phyloP scores from a whole-genome alignment of 2,888 invertebrate species.

The Ephialtes manifestator region DNA sequence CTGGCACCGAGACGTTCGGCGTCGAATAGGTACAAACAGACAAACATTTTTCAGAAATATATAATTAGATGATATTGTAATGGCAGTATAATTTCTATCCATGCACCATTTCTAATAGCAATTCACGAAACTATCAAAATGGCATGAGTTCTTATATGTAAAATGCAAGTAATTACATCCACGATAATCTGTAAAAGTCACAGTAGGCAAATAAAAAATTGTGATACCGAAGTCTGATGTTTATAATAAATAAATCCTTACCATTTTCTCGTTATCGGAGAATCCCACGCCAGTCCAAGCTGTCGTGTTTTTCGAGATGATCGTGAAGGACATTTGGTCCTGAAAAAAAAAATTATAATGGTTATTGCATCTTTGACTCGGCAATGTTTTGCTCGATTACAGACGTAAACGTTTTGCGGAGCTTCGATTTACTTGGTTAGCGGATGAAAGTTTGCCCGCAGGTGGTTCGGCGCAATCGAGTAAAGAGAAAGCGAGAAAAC shows the following conservation, averaged over 20 bases:
- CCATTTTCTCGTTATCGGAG: constrained; percentile 94
- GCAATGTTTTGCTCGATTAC: not conserved
- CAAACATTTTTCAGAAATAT: too few relatives aligned
- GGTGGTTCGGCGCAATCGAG: constrained; percentile 83
- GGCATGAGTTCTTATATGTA: too few relatives aligned
- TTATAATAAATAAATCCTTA: constrained; percentile 80
- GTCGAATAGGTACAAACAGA: too few relatives aligned
- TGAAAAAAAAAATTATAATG: constrained; percentile 73
- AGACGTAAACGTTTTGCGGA: constrained; percentile 13
- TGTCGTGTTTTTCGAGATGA: constrained; percentile 92
- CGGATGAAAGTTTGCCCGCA: constrained; percentile 71
- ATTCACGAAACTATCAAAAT: too few relatives aligned
- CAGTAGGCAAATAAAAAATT: too few relatives aligned
- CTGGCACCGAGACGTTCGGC: too few relatives aligned
- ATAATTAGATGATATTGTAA: too few relatives aligned
- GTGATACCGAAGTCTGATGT: too few relatives aligned
- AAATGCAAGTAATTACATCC: too few relatives aligned
- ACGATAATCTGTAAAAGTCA: too few relatives aligned
- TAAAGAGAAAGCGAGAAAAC: constrained; percentile 63
- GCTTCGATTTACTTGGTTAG: constrained; percentile 61
- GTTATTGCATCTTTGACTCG: constrained; percentile 9
- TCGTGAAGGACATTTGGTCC: constrained; percentile 93
- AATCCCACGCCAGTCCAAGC: constrained; percentile 97
- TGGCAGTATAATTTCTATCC: too few relatives aligned
- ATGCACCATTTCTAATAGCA: too few relatives aligned